A percentile compares a stretch with the other conserved stretches of the same genome.
phyloP scores from a whole-genome alignment of 2,113 vertebrate genomes.

The Sterrhoptilus dennistouni region DNA sequence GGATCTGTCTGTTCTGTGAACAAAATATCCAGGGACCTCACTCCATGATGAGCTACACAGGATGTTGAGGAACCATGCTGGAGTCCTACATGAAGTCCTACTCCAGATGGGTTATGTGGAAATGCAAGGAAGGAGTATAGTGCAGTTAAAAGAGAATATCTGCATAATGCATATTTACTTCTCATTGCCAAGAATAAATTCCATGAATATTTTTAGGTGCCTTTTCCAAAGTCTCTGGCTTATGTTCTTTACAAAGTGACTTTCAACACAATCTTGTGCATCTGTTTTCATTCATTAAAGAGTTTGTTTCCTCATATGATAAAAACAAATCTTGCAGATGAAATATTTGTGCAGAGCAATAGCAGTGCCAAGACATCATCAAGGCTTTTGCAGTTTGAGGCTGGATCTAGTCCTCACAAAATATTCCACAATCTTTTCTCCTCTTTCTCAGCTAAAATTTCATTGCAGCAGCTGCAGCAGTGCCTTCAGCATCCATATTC shows the following conservation, averaged over 20 bases:
- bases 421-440: neutral
- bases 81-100: neutral
- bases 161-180: conserved; percentile 6
- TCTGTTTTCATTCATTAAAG: conserved; percentile 16
- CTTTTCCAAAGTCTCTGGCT: conserved; percentile 11
- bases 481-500: neutral
- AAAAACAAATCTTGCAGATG: neutral
- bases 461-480: neutral
- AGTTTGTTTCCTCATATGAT: neutral
- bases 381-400: neutral
- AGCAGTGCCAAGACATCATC: neutral
- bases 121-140: neutral
- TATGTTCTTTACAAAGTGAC: neutral
- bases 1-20: neutral
- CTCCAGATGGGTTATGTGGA: neutral
- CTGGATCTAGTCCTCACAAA: neutral
- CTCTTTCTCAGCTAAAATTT: neutral
- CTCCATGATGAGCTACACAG: fast-evolving
- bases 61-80: neutral
- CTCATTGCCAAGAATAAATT: conserved; percentile 36
- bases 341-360: neutral
- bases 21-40: neutral
- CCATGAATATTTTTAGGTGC: neutral
- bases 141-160: neutral
- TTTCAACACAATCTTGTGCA: neutral